Percentiles rank a stretch among this genome's conserved stretches.
phyloP scores from a whole-genome alignment of 2,888 invertebrate species.

The Tetropium fuscum region DNA sequence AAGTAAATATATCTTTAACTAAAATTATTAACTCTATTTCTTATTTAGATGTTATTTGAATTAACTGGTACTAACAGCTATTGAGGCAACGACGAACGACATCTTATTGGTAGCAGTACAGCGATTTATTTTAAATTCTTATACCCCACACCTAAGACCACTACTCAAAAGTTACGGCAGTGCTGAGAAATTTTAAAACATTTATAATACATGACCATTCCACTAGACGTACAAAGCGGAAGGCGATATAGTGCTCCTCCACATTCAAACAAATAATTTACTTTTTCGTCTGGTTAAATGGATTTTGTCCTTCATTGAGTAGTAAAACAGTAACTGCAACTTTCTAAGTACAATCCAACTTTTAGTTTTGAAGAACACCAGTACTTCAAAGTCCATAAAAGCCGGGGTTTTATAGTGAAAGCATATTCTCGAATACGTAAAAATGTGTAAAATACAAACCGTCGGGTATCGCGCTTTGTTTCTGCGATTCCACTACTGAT shows the following conservation, averaged over 20 bases:
- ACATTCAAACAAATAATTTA: conserved; percentile 42
- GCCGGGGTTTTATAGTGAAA: conserved; percentile 22
- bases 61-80: too few species aligned
- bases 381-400: conserved; percentile 32
- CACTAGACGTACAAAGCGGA: neutral
- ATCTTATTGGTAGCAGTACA: too few species aligned
- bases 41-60: too few species aligned
- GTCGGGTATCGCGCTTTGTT: conserved; percentile 27
- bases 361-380: conserved; percentile 29
- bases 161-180: too few species aligned
- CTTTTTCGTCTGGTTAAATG: conserved; percentile 43
- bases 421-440: conserved; percentile 33
- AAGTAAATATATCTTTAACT: too few species aligned
- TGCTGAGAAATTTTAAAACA: conserved; percentile 2
- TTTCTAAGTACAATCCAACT: conserved; percentile 44
- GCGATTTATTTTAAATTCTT: too few species aligned
- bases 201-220: conserved; percentile 5
- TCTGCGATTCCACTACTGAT: conserved; percentile 21
- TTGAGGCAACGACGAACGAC: too few species aligned
- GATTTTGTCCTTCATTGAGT: conserved; percentile 48
- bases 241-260: too few species aligned
- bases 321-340: conserved; percentile 49
- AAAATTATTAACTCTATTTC: too few species aligned
- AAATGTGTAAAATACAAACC: conserved; percentile 31
- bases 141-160: too few species aligned